Conservation (phyloP, 2,888 invertebrate species). For the Stenichneumon culpator region DNA sequence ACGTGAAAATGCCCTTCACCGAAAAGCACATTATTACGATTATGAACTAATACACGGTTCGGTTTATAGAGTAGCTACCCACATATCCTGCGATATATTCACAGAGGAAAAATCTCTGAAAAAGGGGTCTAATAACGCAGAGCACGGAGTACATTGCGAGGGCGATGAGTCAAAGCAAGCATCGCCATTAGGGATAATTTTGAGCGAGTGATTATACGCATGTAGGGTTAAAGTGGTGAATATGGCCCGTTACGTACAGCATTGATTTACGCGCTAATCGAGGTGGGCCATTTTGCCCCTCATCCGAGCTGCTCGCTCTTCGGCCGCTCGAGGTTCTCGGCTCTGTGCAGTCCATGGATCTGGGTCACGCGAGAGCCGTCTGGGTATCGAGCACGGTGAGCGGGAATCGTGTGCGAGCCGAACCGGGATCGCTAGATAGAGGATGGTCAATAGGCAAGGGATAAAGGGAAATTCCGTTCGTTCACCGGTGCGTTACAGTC, state of each 20-base stretch:
- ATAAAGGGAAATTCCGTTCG: conserved; percentile 37
- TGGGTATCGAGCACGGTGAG: conserved; percentile 29
- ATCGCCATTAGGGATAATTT: conserved; percentile 47
- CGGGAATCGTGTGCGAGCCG: conserved; percentile 1
- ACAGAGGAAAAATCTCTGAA: neutral
- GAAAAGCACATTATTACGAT: no score
- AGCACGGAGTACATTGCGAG: neutral
- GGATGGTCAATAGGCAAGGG: conserved; percentile 15
- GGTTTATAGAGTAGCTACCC: no score
- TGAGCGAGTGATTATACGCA: conserved; percentile 5
- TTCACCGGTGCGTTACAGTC: conserved; percentile 12
- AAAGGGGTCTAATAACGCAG: neutral
- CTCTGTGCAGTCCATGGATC: conserved; percentile 26
- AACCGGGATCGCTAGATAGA: neutral
- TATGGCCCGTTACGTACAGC: no score
- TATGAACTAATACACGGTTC: no score
- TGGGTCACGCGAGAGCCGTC: conserved; percentile 36
- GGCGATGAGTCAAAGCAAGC: conserved; percentile 24
- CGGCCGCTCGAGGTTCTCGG: neutral
- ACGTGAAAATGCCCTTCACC: no score
- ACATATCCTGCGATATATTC: no score
- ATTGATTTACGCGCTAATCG: no score
- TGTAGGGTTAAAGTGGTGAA: neutral
- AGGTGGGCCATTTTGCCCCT: no score
- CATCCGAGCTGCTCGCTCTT: neutral